Percentiles rank a stretch among this genome's conserved stretches.
Evolutionary conservation across 2,888 invertebrate species (phyloP).

Genomic region (Unio delphinus): DNA sequence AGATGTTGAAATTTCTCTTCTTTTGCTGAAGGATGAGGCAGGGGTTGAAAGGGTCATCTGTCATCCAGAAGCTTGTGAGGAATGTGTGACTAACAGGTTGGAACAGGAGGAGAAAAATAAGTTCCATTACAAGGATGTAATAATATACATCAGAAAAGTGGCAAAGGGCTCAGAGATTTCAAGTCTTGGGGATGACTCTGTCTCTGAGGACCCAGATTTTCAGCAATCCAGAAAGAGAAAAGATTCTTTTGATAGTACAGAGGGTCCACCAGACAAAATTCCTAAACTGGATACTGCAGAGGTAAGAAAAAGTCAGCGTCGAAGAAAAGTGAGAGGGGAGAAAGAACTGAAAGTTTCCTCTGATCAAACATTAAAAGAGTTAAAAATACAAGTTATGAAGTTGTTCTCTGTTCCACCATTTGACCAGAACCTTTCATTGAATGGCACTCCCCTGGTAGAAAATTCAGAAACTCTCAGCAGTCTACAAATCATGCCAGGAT

Average conservation of each 20-base stretch:
- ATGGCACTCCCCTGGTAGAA: constrained; percentile 62
- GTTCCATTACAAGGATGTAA: constrained; percentile 58
- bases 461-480: constrained; percentile 42
- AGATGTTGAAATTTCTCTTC: constrained; percentile 55
- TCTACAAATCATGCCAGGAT: constrained; percentile 35
- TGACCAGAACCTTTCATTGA: constrained; percentile 70
- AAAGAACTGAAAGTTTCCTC: constrained; percentile 72
- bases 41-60: constrained; percentile 25
- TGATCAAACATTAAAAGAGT: constrained; percentile 69
- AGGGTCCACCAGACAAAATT: constrained; percentile 46
- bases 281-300: constrained; percentile 28
- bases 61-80: constrained; percentile 57
- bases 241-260: constrained; percentile 8
- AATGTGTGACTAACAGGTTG: constrained; percentile 57
- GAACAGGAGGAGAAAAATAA: constrained; percentile 54
- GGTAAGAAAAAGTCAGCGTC: constrained; percentile 69
- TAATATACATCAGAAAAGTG: constrained; percentile 57
- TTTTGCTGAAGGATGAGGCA: constrained; percentile 34
- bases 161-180: constrained; percentile 11
- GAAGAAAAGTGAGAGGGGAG: constrained; percentile 71
- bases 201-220: constrained; percentile 38
- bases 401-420: constrained; percentile 71
- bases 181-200: constrained; percentile 21
- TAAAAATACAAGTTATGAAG: constrained; percentile 72
- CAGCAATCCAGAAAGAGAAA: constrained; percentile 22